A percentile compares a stretch with the other conserved stretches of the same genome.
Evolutionary conservation across 2,797 vertebrate genomes (phyloP).

Genomic region (Diglossa cyanea): DNA sequence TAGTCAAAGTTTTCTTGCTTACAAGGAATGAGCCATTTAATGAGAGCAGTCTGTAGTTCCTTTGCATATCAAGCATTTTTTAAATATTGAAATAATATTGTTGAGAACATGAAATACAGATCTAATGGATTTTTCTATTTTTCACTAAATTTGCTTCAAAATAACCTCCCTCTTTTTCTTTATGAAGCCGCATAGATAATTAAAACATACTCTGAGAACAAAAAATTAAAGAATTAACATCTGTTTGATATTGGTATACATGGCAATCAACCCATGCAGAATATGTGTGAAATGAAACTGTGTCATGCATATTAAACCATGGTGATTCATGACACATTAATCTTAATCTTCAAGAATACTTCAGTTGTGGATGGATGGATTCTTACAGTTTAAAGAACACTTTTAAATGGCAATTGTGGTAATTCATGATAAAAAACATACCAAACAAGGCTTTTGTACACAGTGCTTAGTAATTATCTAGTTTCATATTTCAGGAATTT

Average conservation of each 20-base stretch:
- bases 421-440: not conserved
- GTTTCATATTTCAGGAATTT: not conserved
- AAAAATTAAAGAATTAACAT: conserved; percentile 24
- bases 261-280: not conserved
- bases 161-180: not conserved
- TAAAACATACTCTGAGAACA: conserved; percentile 5
- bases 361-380: not conserved
- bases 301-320: not conserved
- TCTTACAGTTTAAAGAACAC: not conserved
- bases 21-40: not conserved
- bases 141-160: not conserved
- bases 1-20: not conserved
- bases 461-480: not conserved
- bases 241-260: conserved; percentile 21
- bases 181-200: not conserved
- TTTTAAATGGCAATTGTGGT: not conserved
- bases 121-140: not conserved
- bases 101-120: not conserved
- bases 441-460: not conserved
- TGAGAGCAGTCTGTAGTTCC: not conserved
- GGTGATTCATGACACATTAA: conserved; percentile 2
- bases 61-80: not conserved
- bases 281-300: conserved; percentile 17
- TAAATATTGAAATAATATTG: not conserved
- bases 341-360: not conserved